phyloP scores from a whole-genome alignment of 2,113 vertebrate species.

The Herpailurus yagouaroundi region DNA sequence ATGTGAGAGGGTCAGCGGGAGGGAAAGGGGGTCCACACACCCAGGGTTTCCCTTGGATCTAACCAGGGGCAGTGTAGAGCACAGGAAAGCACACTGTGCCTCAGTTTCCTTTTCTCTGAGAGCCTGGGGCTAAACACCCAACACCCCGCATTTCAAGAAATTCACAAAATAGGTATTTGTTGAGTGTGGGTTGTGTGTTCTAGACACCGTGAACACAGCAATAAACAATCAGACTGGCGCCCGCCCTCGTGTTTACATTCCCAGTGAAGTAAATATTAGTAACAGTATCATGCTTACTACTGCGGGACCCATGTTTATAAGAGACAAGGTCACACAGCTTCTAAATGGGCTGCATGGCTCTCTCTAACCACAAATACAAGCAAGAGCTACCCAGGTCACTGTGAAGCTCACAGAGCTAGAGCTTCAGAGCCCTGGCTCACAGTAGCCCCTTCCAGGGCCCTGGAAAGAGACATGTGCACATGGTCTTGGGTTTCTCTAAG shows the following conservation, averaged over 20 bases:
- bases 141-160: not conserved
- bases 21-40: not conserved
- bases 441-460: not conserved
- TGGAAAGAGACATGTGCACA: not conserved
- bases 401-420: not conserved
- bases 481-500: not conserved
- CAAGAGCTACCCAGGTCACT: not conserved
- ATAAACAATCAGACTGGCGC: not conserved
- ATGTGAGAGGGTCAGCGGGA: not conserved
- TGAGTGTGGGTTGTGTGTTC: not conserved
- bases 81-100: not conserved
- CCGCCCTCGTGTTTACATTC: not conserved
- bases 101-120: slow-evolving; percentile 21
- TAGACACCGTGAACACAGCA: not conserved
- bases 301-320: not conserved
- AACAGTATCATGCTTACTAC: not conserved
- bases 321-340: not conserved
- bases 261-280: not conserved
- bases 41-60: not conserved
- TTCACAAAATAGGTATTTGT: not conserved
- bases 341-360: not conserved
- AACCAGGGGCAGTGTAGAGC: not conserved
- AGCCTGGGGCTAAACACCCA: not conserved
- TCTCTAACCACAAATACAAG: not conserved
- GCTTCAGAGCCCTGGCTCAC: not conserved